Evolutionary conservation across 2,888 invertebrate genomes (phyloP), one percentile per base, ranked within the genome.

Genomic region (Caenorhabditis becei): DNA sequence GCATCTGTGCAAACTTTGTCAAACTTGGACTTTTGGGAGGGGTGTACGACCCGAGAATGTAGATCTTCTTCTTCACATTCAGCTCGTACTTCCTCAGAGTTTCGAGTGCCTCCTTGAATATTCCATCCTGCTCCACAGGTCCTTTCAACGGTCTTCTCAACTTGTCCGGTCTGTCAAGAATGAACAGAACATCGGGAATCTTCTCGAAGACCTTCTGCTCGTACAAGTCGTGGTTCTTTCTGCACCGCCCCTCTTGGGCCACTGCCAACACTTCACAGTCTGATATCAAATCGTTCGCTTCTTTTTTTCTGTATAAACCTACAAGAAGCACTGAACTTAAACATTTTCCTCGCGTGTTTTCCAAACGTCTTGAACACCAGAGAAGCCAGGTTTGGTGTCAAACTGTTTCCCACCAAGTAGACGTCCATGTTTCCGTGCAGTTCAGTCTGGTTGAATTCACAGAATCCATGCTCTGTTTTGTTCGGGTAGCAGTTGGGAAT

Each of bases 381-480:
- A 10, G 65, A 32, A 1, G 58, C 82, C 11, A 82, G 35, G 58
- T 84, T 84, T 10, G 82, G 54, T n/a, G 80, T 67, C 58, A 79
- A 77, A 61, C 84, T 84, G 53, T 84, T 84, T 24, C 84, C 84
- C 1, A 84, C 65, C 16, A 84, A 26, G 14, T 79, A 63, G 2
- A 81, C 69, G 10, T 37, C 72, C 56, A 77, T 47, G 20, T 77
- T 61, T 14, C 84, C 84, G n/a, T 58, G 72, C 32, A 79, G 28
- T 2, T 54, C 61, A 10, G 5, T 20, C 14, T 54, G 59, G 20
- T 65, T 65, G 53, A 84, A 84, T 59, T 72, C 78, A 53, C 84
- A 84, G 24, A 74, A 78, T 28, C 82, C 84, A 56, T 84, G 84
- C 32, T 84, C 84, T 1, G 71, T 35, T 10, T 58, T 72, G 53